Percentiles rank a stretch among this genome's conserved stretches.
Evolutionary conservation across 2,888 invertebrate species (phyloP).

Genomic region (Gnatocerus cornutus): DNA sequence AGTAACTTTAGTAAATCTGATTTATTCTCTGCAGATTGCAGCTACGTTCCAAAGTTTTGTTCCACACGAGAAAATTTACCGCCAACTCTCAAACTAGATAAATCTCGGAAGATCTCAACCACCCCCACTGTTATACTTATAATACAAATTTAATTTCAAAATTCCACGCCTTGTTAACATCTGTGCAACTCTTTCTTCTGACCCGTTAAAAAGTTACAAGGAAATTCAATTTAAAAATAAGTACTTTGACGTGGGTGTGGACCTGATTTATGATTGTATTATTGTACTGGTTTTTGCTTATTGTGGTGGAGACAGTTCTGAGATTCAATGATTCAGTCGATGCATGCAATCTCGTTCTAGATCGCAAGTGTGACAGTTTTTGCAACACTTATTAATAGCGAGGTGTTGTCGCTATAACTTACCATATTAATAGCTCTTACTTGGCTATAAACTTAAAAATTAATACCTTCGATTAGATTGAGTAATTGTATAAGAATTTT

Average conservation of each 20-base stretch:
- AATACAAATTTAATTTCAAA: neutral
- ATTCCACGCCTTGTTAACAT: neutral
- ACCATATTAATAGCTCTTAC: slow-evolving; percentile 3
- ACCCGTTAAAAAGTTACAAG: slow-evolving; percentile 2
- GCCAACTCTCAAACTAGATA: too few relatives aligned
- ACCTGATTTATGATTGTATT: neutral
- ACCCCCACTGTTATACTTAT: too few relatives aligned
- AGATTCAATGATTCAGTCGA: neutral
- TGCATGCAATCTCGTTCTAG: neutral
- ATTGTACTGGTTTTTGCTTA: slow-evolving; percentile 1
- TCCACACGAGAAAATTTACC: neutral
- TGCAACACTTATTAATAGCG: slow-evolving; percentile 13
- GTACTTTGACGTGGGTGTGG: neutral
- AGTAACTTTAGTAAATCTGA: neutral
- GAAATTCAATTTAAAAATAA: slow-evolving; percentile 10
- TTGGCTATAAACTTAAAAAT: too few relatives aligned
- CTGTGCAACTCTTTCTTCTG: neutral
- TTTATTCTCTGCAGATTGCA: slow-evolving; percentile 5
- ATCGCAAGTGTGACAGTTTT: slow-evolving; percentile 1
- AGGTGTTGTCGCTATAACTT: neutral
- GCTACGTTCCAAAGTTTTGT: neutral
- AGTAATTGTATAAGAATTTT: too few relatives aligned
- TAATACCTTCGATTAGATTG: too few relatives aligned
- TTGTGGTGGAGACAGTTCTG: slow-evolving; percentile 1
- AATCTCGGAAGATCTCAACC: too few relatives aligned